These are phyloP conservation scores for Phrynocephalus guinanensis DNA, from an alignment of 2,797 vertebrate species.

Conservation along the genomic window DNA sequence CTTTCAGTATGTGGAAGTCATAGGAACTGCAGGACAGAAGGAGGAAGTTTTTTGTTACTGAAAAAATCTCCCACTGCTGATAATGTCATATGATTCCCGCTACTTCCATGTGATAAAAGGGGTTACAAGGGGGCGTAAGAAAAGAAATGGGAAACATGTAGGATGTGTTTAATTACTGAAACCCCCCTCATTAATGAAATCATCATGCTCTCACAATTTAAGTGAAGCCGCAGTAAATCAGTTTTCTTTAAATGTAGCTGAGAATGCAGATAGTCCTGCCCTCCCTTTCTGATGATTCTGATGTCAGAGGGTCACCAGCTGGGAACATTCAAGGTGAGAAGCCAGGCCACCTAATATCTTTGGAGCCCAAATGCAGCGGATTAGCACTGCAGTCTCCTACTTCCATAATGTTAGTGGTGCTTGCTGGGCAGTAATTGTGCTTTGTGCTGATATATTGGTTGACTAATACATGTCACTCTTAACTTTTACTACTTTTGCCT, in stretches of 20 bases:
- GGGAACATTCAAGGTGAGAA: not conserved
- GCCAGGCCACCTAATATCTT: not conserved
- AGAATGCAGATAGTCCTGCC: not conserved
- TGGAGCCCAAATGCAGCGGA: not conserved
- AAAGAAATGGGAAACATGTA: no score
- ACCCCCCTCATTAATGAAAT: no score
- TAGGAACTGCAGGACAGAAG: no score
- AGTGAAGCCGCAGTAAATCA: not conserved
- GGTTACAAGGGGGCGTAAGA: no score
- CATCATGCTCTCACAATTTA: no score
- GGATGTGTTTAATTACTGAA: no score
- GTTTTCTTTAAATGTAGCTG: not conserved
- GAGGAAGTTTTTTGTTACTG: no score
- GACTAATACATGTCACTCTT: slow-evolving; percentile 7
- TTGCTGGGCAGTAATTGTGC: not conserved
- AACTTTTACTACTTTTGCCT: not conserved
- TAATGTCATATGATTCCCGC: no score
- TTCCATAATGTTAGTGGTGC: not conserved
- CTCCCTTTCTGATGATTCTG: not conserved
- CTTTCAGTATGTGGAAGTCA: no score
- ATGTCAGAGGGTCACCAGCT: not conserved
- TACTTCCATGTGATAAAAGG: no score
- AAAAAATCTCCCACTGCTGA: no score
- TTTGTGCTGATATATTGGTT: not conserved
- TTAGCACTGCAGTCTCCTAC: not conserved